Conservation (phyloP, 2,113 vertebrate species). For the Macroglossus sobrinus region DNA sequence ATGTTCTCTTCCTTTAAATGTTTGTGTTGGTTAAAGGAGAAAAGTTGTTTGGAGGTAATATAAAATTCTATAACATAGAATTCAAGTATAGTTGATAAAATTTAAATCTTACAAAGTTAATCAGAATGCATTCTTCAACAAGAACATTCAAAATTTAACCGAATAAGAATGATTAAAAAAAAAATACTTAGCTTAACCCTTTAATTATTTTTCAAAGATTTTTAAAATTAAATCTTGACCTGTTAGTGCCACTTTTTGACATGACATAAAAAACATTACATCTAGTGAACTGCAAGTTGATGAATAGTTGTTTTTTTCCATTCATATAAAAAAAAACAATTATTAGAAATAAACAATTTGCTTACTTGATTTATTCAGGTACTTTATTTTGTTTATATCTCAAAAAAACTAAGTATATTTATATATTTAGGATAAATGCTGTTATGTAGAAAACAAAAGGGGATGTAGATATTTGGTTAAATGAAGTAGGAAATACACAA, state of each 20-base stretch:
- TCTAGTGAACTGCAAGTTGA: background rate
- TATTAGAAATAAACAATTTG: background rate
- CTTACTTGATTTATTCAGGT: background rate
- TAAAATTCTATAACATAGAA: background rate
- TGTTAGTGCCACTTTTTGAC: background rate
- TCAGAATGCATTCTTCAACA: background rate
- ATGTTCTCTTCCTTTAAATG: background rate
- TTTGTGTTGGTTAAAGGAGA: background rate
- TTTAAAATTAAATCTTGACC: background rate
- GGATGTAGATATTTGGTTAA: slow-evolving; percentile 6
- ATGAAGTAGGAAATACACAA: slow-evolving; percentile 31
- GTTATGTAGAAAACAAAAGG: background rate
- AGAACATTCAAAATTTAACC: background rate
- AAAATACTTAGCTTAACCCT: background rate
- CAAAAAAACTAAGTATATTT: background rate
- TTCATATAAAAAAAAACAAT: background rate
- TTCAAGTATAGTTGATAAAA: background rate
- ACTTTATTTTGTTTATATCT: background rate
- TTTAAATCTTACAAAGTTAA: background rate
- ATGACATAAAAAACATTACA: background rate
- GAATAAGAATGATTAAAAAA: background rate
- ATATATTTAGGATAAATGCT: background rate
- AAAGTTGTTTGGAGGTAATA: background rate
- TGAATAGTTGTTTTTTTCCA: background rate
- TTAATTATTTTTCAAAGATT: background rate